phyloP scores from a whole-genome alignment of 2,888 invertebrate species.

The Athalia cordata region DNA sequence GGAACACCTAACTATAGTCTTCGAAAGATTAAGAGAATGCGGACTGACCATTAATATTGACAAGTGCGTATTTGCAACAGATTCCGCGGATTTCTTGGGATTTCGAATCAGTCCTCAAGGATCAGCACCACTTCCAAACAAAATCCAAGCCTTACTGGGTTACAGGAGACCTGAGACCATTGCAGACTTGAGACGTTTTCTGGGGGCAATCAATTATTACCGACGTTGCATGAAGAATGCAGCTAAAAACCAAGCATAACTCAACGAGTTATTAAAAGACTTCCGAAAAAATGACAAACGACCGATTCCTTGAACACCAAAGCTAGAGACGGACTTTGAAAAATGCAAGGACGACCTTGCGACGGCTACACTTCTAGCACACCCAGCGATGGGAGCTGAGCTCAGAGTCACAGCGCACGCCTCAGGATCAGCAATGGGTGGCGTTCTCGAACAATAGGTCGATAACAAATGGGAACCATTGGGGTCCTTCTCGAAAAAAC shows the following conservation, averaged over 20 bases:
- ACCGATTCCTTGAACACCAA: background rate
- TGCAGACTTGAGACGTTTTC: conserved; percentile 32
- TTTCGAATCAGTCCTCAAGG: conserved; percentile 39
- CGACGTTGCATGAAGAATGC: conserved; percentile 32
- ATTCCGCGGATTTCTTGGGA: conserved; percentile 44
- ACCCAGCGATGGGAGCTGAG: conserved; percentile 32
- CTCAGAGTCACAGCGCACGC: conserved; percentile 42
- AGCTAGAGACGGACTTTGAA: conserved; percentile 33
- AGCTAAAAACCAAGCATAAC: conserved; percentile 37
- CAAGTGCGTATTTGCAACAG: conserved; percentile 10
- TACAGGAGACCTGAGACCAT: conserved; percentile 36
- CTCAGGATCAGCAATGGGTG: conserved; percentile 46
- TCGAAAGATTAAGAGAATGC: too few relatives aligned
- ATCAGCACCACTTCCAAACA: conserved; percentile 42
- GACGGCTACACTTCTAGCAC: background rate
- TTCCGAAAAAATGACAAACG: conserved; percentile 41
- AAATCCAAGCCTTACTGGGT: conserved; percentile 44
- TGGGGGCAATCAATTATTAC: conserved; percentile 43
- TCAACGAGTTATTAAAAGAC: conserved; percentile 25
- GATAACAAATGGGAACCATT: conserved; percentile 46
- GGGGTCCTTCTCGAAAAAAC: conserved; percentile 47
- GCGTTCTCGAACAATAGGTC: conserved; percentile 43
- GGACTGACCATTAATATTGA: conserved; percentile 18
- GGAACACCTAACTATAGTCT: conserved; percentile 41
- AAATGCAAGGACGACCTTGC: conserved; percentile 41